Evolutionary conservation across 1,140 invertebrate genomes (phyloP), one percentile per base, ranked within the genome.

Genomic region (Brachionus plicatilis): DNA sequence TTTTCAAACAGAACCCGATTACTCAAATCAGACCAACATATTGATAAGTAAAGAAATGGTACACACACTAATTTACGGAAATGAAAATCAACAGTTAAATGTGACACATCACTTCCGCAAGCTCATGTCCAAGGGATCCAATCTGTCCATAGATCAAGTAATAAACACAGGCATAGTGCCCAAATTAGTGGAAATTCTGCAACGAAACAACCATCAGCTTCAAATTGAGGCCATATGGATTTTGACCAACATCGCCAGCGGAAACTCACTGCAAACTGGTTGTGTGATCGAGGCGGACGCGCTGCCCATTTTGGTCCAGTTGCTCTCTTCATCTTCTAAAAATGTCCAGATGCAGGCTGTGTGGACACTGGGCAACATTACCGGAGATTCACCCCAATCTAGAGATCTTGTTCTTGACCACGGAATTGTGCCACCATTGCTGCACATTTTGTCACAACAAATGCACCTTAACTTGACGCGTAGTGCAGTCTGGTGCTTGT

Each of bases 101-200:
- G 96, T 96, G 14, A 98, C 96, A 70, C 96, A 98, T 87, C 95
- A 94, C 88, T 98, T 98, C 90, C 92, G 96, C 85, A 98, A 97
- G 91, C 91, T 98, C 68, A 90, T 99, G 56, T 97, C 95, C 86
- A 92, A 93, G 89, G 97, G 98, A 90, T 96, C 96, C 8, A 97
- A 98, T 91, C 97, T 96, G 68, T 96, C 96, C 1, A 99, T 99
- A 87, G 95, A 98, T 90, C 95, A 98, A 92, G 96, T 99, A n/a
- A 97, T 98, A 87, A 92, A 94, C 86, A 95, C 95, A 82, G 96
- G 96, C 86, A 96, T 99, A 88, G 94, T 99, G 85, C 96, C 96
- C 33, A 92, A 93, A 91, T 98, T 98, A 92, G 96, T 98, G 9
- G 93, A 96, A 89, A 97, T 98, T 90, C 91, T 99, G 65, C 92